Conservation (phyloP, 2,888 invertebrate species). For the Pardosa pseudoannulata region DNA sequence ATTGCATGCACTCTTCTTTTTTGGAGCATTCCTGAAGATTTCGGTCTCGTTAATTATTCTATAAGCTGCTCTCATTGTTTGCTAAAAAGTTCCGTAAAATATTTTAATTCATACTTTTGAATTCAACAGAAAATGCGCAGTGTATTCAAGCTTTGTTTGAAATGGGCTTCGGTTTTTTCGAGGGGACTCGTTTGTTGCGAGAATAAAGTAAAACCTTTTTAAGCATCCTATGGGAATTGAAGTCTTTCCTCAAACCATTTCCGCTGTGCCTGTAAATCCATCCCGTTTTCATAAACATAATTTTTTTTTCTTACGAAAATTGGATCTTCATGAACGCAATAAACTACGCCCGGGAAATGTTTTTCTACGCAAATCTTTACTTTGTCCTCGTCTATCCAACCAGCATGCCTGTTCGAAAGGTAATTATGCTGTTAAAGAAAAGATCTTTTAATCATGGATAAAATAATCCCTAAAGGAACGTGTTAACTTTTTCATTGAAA, state of each 20-base stretch:
- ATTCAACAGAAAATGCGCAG: conserved; percentile 1
- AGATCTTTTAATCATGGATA: no score
- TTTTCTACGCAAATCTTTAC: neutral
- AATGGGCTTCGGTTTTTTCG: neutral
- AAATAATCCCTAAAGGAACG: no score
- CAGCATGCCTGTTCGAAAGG: no score
- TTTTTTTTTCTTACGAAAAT: neutral
- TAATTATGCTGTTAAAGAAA: no score
- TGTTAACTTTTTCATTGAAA: no score
- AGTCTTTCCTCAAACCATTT: neutral
- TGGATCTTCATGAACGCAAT: neutral
- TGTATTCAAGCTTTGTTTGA: neutral
- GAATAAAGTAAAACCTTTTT: conserved; percentile 5
- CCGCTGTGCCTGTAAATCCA: neutral
- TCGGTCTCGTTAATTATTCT: conserved; percentile 13
- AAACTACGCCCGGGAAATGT: neutral
- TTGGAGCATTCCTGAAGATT: conserved; percentile 12
- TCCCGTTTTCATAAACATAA: neutral
- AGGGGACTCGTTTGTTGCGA: neutral
- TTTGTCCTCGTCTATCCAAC: no score
- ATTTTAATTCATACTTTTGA: conserved; percentile 14
- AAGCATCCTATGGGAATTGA: neutral
- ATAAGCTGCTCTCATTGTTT: conserved; percentile 12
- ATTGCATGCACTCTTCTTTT: conserved; percentile 60
- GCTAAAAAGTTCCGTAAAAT: conserved; percentile 9